Evolutionary conservation across 2,797 vertebrate species (phyloP), one percentile per base, ranked within the genome.

Genomic region (Tragelaphus oryx): DNA sequence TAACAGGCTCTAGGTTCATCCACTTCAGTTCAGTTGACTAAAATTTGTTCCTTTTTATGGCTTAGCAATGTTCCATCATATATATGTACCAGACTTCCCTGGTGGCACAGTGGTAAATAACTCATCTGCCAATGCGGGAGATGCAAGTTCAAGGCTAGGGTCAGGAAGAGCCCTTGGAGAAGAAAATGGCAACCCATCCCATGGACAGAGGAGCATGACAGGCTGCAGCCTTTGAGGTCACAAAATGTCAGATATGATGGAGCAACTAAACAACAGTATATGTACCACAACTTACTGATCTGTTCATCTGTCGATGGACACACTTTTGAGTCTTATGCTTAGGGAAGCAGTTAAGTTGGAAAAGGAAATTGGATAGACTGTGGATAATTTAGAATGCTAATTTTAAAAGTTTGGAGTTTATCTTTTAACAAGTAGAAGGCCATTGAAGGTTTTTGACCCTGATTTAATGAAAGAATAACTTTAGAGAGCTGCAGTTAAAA

Each of bases 271-370:
- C 65, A 3, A 12, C 65, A 41, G 20, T 41, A 12, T 71, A 71
- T 41, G 65, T 24, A 71, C 33, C 33, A 71, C n/a, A 33, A 9
- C 33, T 12, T 37, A 33, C 41, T 37, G 22, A 37, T 71, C 65
- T 20, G 12, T 24, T 37, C 33, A 68, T 68, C 65, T 22, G 18
- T 22, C 2, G 1, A 22, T 6, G 18, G 33, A 68, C 10, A 60
- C 57, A 28, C 6, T 24, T 95, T 30, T 16, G 12, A 10, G 16
- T 50, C 74, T 55, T 33, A 24, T 76, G 50, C 84, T 57, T 55
- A 44, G 48, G 65, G 26, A 96, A 92, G 37, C 57, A 87, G 89
- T 89, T 92, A 44, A 78, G 6, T 28, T 87, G 28, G 28, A 41
- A 74, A 95, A 83, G 59, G 44, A 95, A n/a, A 62, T 57, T 11